Evolutionary conservation across 2,797 vertebrate species (phyloP).

Genomic region (Gadopsis bispinosus): DNA sequence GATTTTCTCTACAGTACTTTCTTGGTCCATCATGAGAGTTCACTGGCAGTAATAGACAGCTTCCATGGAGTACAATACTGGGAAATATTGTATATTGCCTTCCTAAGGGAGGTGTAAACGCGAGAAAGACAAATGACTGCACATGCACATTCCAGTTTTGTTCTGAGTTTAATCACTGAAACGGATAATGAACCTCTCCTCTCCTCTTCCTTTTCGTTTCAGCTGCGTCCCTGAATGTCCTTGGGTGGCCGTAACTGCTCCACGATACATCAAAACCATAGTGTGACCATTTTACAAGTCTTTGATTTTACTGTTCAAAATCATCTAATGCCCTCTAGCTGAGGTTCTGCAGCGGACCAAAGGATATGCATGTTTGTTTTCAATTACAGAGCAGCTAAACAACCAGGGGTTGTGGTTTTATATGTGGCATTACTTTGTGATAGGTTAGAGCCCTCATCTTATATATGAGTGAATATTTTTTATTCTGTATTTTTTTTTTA

Average conservation of each 20-base stretch:
- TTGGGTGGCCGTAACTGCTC: conserved; percentile 72
- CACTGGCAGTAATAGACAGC: background rate
- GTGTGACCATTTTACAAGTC: conserved; percentile 60
- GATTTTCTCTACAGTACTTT: background rate
- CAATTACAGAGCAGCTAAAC: conserved; percentile 76
- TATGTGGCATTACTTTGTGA: conserved; percentile 68
- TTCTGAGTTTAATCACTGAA: conserved; percentile 85
- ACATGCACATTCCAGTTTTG: conserved; percentile 75
- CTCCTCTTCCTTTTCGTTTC: conserved; percentile 76
- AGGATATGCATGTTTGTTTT: conserved; percentile 77
- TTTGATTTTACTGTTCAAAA: conserved; percentile 56
- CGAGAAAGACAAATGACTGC: conserved; percentile 51
- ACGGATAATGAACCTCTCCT: conserved; percentile 80
- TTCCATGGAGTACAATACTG: background rate
- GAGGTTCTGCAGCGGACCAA: conserved; percentile 73
- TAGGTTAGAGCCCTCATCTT: conserved; percentile 67
- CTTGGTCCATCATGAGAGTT: background rate
- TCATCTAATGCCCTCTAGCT: conserved; percentile 40
- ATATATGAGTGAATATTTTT: conserved; percentile 59
- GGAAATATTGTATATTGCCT: background rate
- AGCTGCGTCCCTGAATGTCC: conserved; percentile 84
- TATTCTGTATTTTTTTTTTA: conserved; percentile 42
- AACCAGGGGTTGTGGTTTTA: conserved; percentile 64
- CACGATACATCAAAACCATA: conserved; percentile 66
- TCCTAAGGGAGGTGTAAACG: background rate